Conservation (phyloP, 2,888 invertebrate genomes). For the Lysandra coridon region DNA sequence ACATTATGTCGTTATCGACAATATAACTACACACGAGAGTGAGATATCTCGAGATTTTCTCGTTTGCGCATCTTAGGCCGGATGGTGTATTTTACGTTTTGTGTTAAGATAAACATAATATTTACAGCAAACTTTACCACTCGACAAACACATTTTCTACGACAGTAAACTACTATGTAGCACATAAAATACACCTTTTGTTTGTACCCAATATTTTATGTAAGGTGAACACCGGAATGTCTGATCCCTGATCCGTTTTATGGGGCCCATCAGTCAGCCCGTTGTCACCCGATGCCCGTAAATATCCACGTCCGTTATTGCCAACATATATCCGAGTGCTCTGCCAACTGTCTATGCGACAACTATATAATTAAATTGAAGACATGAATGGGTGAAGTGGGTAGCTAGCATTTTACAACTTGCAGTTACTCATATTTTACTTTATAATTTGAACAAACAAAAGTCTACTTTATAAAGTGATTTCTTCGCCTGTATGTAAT, state of each 20-base stretch:
- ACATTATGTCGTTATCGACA: too few relatives aligned
- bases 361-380: too few relatives aligned
- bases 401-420: too few relatives aligned
- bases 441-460: too few relatives aligned
- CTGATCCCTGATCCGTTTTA: conserved; percentile 17
- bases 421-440: too few relatives aligned
- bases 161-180: neutral
- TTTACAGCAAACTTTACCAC: neutral
- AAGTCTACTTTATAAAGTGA: too few relatives aligned
- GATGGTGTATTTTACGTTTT: neutral
- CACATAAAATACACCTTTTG: conserved; percentile 1
- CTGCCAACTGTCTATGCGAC: neutral
- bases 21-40: too few relatives aligned
- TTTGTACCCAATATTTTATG: conserved; percentile 7
- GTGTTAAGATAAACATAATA: too few relatives aligned
- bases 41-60: too few relatives aligned
- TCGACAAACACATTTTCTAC: neutral
- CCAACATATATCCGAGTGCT: neutral
- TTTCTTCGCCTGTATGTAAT: too few relatives aligned
- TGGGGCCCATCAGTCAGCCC: neutral
- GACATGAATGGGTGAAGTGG: too few relatives aligned
- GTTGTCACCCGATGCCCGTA: neutral
- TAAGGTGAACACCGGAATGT: conserved; percentile 10
- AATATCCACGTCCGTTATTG: neutral
- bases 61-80: too few relatives aligned